A percentile compares a stretch with the other conserved stretches of the same genome.
These are phyloP conservation scores for Catharus ustulatus DNA, from an alignment of 2,797 vertebrate genomes.

Conservation along the genomic window DNA sequence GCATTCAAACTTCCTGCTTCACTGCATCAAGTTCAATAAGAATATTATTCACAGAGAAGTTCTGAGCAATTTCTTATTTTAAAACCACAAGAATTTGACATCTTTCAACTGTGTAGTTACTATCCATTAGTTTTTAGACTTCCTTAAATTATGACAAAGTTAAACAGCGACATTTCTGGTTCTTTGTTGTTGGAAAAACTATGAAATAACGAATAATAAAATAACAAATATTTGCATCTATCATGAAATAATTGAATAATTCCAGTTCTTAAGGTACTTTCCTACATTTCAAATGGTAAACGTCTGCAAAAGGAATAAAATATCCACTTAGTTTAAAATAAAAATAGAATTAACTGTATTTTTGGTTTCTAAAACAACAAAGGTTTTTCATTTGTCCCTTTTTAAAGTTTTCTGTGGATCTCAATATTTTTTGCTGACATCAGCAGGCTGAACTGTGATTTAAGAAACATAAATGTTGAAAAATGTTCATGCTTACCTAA, in stretches of 20 bases:
- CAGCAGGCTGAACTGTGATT: background rate
- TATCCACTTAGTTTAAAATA: rapidly evolving
- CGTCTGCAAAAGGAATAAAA: background rate
- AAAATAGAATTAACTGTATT: background rate
- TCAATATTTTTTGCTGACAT: background rate
- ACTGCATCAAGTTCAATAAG: background rate
- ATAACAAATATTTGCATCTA: background rate
- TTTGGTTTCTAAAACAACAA: background rate
- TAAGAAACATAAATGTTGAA: background rate
- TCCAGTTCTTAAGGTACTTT: background rate
- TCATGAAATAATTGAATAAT: background rate
- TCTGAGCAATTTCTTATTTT: background rate
- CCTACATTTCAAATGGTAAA: background rate
- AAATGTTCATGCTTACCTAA: background rate
- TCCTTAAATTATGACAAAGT: background rate
- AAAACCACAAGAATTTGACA: background rate
- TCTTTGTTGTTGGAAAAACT: background rate
- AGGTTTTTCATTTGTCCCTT: background rate
- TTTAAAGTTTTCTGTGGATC: background rate
- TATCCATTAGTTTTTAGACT: background rate
- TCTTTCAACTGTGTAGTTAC: background rate
- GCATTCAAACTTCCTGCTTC: constrained; percentile 6
- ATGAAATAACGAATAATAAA: background rate
- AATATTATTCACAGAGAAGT: background rate
- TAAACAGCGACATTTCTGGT: background rate